Evolutionary conservation across 2,888 invertebrate species (phyloP).

Genomic region (Branchellion lobata): DNA sequence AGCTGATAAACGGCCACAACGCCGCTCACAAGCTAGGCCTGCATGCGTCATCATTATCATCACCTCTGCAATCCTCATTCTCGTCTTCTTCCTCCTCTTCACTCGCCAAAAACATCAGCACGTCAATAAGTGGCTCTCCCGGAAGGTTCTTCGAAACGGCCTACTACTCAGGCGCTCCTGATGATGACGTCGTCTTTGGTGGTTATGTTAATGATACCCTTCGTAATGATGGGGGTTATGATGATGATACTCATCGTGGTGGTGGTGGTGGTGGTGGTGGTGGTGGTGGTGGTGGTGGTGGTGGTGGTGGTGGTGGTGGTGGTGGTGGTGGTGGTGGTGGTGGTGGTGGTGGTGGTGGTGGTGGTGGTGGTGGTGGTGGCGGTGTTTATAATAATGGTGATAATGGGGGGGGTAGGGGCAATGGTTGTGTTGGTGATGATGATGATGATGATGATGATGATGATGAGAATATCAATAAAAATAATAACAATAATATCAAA

Average conservation of each 20-base stretch:
- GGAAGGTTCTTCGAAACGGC: neutral
- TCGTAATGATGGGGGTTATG: too few relatives aligned
- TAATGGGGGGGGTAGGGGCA: neutral
- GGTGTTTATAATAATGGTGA: neutral
- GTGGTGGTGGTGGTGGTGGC: neutral
- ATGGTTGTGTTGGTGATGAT: neutral
- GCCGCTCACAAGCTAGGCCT: too few relatives aligned
- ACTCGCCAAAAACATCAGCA: neutral
- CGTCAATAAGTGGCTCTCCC: too few relatives aligned
- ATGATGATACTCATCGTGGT: too few relatives aligned
- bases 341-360: too few relatives aligned
- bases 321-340: too few relatives aligned
- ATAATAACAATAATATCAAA: neutral
- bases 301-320: too few relatives aligned
- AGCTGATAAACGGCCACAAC: neutral
- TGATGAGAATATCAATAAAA: neutral
- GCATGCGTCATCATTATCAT: slow-evolving; percentile 26
- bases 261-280: neutral
- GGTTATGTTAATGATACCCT: too few relatives aligned
- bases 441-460: neutral
- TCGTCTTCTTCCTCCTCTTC: slow-evolving; percentile 23
- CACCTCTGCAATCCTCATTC: slow-evolving; percentile 4
- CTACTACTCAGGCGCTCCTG: neutral
- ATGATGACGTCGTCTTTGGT: too few relatives aligned
- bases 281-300: neutral